These are phyloP conservation scores for Stramonita haemastoma DNA, from an alignment of 2,888 invertebrate genomes.

Conservation along the genomic window DNA sequence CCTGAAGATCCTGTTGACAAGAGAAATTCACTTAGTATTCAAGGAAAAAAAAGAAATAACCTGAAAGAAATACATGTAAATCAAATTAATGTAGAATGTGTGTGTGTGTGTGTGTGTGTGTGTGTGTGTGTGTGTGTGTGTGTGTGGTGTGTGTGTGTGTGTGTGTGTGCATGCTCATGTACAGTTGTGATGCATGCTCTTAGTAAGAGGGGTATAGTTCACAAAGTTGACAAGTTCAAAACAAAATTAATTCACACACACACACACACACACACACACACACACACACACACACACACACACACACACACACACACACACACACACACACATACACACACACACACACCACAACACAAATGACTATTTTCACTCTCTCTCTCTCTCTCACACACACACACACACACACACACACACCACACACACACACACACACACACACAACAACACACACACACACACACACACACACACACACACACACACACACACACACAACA, in stretches of 20 bases:
- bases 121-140: no score
- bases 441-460: background rate
- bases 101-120: background rate
- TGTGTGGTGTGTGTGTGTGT: no score
- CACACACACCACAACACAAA: no score
- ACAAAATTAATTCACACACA: background rate
- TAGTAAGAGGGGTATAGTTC: background rate
- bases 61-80: background rate
- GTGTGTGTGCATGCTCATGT: background rate
- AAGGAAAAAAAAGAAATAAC: background rate
- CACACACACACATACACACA: no score
- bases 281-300: no score
- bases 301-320: no score
- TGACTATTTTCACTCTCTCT: no score
- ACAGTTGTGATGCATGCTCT: background rate
- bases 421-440: no score
- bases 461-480: no score
- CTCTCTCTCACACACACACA: no score
- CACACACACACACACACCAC: no score
- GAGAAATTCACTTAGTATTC: background rate
- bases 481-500: background rate
- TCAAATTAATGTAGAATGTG: background rate
- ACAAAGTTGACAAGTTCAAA: background rate
- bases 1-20: constrained; percentile 29
- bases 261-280: background rate